These are phyloP conservation scores for Rhyacichthys aspro DNA, from an alignment of 2,797 vertebrate species.

Conservation along the genomic window DNA sequence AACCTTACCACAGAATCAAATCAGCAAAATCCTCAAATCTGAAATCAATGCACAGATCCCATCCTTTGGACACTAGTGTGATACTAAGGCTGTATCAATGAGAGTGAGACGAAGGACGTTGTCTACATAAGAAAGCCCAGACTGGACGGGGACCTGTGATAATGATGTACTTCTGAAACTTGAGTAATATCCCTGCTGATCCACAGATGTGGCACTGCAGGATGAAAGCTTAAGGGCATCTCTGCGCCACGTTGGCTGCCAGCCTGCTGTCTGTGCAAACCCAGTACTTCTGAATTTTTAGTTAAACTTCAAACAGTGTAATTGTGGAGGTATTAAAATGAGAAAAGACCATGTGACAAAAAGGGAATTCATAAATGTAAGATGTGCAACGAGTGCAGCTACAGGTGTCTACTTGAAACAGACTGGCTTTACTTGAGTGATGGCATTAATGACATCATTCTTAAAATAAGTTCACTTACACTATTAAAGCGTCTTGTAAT, in stretches of 20 bases:
- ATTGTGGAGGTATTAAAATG: constrained; percentile 13
- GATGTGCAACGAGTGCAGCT: not conserved
- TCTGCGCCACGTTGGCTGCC: not conserved
- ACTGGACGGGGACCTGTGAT: constrained; percentile 23
- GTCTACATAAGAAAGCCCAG: constrained; percentile 23
- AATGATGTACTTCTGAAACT: constrained; percentile 54
- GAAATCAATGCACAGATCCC: constrained; percentile 53
- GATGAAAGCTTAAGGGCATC: constrained; percentile 46
- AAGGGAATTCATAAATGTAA: not conserved
- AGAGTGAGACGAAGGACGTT: constrained; percentile 49
- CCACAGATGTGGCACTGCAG: constrained; percentile 34
- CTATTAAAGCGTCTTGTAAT: not conserved
- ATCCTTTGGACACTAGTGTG: constrained; percentile 40
- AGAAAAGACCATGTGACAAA: not conserved
- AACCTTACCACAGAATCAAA: constrained; percentile 33
- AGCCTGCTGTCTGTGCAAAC: constrained; percentile 14
- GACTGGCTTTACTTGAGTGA: not conserved
- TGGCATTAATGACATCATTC: not conserved
- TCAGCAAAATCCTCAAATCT: constrained; percentile 52
- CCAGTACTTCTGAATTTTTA: constrained; percentile 3
- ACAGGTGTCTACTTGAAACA: constrained; percentile 14
- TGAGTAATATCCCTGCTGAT: constrained; percentile 48
- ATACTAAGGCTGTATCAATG: constrained; percentile 51
- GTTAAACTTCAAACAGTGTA: constrained; percentile 7
- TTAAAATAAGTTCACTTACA: constrained; percentile 3